phyloP scores from a whole-genome alignment of 92 coral and sea anemone species.

The Bergia sp. region DNA sequence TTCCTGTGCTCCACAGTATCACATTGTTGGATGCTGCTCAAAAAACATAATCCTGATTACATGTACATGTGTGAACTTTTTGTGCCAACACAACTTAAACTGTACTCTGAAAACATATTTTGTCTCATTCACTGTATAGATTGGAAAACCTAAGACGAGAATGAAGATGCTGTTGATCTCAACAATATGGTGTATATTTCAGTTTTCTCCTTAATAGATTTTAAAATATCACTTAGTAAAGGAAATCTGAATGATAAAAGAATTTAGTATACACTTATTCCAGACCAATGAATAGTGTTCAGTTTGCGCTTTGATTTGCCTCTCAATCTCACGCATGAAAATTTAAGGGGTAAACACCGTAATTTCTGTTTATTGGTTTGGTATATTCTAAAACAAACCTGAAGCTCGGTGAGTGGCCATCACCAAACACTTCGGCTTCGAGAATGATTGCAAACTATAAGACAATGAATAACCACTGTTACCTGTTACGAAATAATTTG shows the following conservation, averaged over 20 bases:
- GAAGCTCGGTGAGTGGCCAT: too few species aligned
- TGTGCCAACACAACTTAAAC: too few species aligned
- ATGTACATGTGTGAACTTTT: too few species aligned
- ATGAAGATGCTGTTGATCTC: slow-evolving; percentile 35
- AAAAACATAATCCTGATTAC: too few species aligned
- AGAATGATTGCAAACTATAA: too few species aligned
- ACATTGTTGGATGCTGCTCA: too few species aligned
- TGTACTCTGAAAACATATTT: not conserved
- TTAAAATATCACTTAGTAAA: not conserved
- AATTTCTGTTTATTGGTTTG: not conserved
- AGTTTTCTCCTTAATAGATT: not conserved
- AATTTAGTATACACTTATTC: not conserved
- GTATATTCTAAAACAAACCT: not conserved
- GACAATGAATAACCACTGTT: too few species aligned
- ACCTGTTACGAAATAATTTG: too few species aligned
- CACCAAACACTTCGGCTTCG: too few species aligned
- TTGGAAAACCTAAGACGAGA: slow-evolving; percentile 88
- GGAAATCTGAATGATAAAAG: not conserved
- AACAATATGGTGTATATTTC: not conserved
- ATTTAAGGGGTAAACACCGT: not conserved
- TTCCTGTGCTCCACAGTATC: too few species aligned
- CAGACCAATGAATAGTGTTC: not conserved
- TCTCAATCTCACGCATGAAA: not conserved
- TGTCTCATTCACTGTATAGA: slow-evolving; percentile 41
- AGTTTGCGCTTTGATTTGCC: not conserved